These are phyloP conservation scores for Oophaga pumilio DNA, from an alignment of 2,113 vertebrate species.

Conservation along the genomic window DNA sequence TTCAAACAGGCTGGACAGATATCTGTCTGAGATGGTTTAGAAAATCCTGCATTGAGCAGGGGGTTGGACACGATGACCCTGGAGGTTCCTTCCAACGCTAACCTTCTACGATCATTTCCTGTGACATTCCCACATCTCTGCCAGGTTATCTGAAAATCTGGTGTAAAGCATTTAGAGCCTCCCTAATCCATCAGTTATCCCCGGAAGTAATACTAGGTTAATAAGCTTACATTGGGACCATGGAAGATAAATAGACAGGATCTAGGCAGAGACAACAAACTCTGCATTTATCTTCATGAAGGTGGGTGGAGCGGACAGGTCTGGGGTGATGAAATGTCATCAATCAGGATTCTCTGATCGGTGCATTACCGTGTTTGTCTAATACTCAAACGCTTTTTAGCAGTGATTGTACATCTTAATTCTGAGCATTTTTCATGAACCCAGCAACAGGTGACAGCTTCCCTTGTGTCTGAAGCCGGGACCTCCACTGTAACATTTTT, in stretches of 20 bases:
- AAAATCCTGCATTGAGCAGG: too few species aligned
- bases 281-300: conserved; percentile 32
- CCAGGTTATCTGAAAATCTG: not conserved
- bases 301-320: conserved; percentile 30
- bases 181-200: not conserved
- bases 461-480: not conserved
- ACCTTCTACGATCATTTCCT: too few species aligned
- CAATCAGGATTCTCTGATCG: conserved; percentile 30
- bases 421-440: conserved; percentile 33
- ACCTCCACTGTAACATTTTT: conserved; percentile 45
- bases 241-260: conserved; percentile 44
- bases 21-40: too few species aligned
- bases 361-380: conserved; percentile 36
- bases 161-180: not conserved
- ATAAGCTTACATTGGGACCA: conserved; percentile 9
- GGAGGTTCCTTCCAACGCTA: too few species aligned
- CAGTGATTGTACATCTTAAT: conserved; percentile 46
- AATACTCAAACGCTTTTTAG: conserved; percentile 41
- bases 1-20: too few species aligned
- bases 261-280: conserved; percentile 22
- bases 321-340: conserved; percentile 40
- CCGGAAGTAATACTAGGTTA: conserved; percentile 8
- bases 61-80: too few species aligned
- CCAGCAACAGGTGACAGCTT: conserved; percentile 36
- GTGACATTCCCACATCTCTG: not conserved